Conservation (phyloP, 2,888 invertebrate genomes). For the Hemicrepidius hirtus region DNA sequence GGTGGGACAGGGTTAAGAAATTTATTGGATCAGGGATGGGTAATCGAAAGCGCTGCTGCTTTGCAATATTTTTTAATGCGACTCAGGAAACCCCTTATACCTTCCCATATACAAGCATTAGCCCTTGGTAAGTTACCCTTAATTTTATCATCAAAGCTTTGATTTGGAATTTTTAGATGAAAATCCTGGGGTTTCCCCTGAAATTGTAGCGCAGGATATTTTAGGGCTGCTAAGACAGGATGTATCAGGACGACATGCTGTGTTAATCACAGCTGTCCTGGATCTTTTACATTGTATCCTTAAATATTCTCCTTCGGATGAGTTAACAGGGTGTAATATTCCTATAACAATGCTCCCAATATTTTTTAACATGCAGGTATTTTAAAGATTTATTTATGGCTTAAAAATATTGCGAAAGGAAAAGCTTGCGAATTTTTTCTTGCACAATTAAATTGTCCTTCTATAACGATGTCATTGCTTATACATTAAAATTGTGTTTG, state of each 20-base stretch:
- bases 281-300: slow-evolving; percentile 70
- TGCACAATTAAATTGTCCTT: too few relatives aligned
- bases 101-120: slow-evolving; percentile 71
- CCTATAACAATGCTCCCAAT: slow-evolving; percentile 72
- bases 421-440: too few relatives aligned
- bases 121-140: slow-evolving; percentile 71
- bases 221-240: slow-evolving; percentile 72
- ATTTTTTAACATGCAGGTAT: slow-evolving; percentile 72
- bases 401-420: too few relatives aligned
- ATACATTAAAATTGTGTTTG: not conserved
- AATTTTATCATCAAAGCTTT: too few relatives aligned
- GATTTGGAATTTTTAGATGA: too few relatives aligned
- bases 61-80: slow-evolving; percentile 69
- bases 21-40: slow-evolving; percentile 64
- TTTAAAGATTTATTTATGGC: too few relatives aligned
- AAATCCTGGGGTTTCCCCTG: slow-evolving; percentile 70
- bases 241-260: slow-evolving; percentile 69
- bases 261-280: slow-evolving; percentile 68
- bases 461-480: not conserved
- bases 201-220: slow-evolving; percentile 72
- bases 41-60: slow-evolving; percentile 71
- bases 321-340: slow-evolving; percentile 71
- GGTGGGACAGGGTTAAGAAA: slow-evolving; percentile 58
- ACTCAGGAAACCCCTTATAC: slow-evolving; percentile 71
- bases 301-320: slow-evolving; percentile 71